Evolutionary conservation across 2,888 invertebrate genomes (phyloP).

Genomic region (Pyrocoelia pectoralis): DNA sequence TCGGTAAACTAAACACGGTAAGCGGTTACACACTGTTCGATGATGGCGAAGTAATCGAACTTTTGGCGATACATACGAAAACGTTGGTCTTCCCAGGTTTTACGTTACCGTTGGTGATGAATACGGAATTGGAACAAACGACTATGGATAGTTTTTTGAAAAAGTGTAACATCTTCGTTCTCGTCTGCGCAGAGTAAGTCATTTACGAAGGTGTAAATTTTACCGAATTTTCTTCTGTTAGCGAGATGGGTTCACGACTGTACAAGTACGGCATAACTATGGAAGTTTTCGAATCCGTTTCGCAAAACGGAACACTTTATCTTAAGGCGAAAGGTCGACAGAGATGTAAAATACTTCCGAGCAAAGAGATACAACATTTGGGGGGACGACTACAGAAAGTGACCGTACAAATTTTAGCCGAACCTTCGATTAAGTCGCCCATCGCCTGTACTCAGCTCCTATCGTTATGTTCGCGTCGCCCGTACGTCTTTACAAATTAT

Average conservation of each 20-base stretch:
- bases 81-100: conserved; percentile 81
- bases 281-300: conserved; percentile 73
- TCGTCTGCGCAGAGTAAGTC: conserved; percentile 63
- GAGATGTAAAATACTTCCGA: conserved; percentile 69
- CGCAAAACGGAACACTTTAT: conserved; percentile 63
- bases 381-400: conserved; percentile 62
- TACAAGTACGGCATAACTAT: conserved; percentile 68
- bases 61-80: conserved; percentile 55
- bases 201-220: no score
- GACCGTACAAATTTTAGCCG: conserved; percentile 73
- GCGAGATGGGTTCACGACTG: conserved; percentile 28
- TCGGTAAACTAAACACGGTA: conserved; percentile 55
- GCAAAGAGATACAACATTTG: conserved; percentile 52
- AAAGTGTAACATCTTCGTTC: conserved; percentile 70
- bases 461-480: conserved; percentile 59
- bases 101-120: conserved; percentile 73
- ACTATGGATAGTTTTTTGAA: conserved; percentile 67
- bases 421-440: conserved; percentile 68
- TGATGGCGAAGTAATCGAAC: conserved; percentile 52
- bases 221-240: background rate
- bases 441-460: conserved; percentile 60
- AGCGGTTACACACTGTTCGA: conserved; percentile 58
- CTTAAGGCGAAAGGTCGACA: conserved; percentile 80
- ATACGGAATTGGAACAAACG: conserved; percentile 62
- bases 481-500: conserved; percentile 47